A percentile compares a stretch with the other conserved stretches of the same genome.
These are phyloP conservation scores for Hydrotaea cyrtoneurina DNA, from an alignment of 2,888 invertebrate species.

Conservation along the genomic window DNA sequence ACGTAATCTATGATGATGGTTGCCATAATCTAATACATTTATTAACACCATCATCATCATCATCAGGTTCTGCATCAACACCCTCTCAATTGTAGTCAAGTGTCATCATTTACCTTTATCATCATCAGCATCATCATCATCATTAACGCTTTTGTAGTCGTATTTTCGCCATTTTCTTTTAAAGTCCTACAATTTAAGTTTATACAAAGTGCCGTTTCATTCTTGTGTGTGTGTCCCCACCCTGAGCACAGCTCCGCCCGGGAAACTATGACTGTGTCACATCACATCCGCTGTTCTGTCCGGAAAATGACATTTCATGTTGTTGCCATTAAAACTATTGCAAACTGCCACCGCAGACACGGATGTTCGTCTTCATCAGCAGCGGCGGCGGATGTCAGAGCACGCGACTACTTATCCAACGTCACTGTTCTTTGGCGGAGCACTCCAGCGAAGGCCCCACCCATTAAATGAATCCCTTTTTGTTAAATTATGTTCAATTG, in stretches of 20 bases:
- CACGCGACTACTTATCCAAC: conserved; percentile 19
- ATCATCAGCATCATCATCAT: not conserved
- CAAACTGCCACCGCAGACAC: conserved; percentile 21
- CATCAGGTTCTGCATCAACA: not conserved
- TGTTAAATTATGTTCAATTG: conserved; percentile 61
- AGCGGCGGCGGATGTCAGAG: conserved; percentile 30
- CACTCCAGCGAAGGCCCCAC: not conserved
- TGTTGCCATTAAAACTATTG: not conserved
- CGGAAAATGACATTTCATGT: conserved; percentile 53
- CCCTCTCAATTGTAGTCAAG: not conserved
- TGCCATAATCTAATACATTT: conserved; percentile 10
- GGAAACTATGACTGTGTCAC: not conserved
- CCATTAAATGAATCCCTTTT: conserved; percentile 23
- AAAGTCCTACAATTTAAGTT: conserved; percentile 22
- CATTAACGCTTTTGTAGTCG: not conserved
- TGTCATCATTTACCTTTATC: not conserved
- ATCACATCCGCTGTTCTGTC: conserved; percentile 39
- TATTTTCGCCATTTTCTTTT: not conserved
- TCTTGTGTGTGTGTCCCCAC: not conserved
- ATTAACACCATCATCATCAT: conserved; percentile 10
- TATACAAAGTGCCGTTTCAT: conserved; percentile 15
- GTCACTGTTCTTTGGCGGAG: conserved; percentile 4
- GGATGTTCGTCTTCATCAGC: conserved; percentile 36
- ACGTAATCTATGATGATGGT: conserved; percentile 18
- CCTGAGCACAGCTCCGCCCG: too few species aligned